These are phyloP conservation scores for Valencia hispanica DNA, from an alignment of 2,797 vertebrate genomes.

Conservation along the genomic window DNA sequence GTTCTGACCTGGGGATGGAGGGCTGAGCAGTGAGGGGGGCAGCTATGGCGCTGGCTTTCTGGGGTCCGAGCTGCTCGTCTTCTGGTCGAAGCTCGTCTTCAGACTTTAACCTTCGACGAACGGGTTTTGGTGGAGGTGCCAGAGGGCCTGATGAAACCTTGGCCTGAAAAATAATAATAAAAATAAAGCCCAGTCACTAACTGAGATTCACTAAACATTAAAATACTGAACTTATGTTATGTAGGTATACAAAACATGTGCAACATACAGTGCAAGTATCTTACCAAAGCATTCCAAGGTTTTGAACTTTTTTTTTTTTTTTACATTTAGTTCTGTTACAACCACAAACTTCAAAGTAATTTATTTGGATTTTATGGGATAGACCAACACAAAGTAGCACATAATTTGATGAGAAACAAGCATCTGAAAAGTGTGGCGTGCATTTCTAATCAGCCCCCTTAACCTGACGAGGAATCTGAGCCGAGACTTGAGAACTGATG, in stretches of 20 bases:
- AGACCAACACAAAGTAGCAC: too few relatives aligned
- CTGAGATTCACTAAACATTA: not conserved
- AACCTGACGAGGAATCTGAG: too few relatives aligned
- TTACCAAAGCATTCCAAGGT: not conserved
- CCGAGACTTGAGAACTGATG: too few relatives aligned
- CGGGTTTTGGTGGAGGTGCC: slow-evolving; percentile 95
- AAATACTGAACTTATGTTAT: not conserved
- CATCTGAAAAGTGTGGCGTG: too few relatives aligned
- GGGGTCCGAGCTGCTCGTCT: slow-evolving; percentile 89
- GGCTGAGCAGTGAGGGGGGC: slow-evolving; percentile 92
- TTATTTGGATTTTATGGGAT: too few relatives aligned
- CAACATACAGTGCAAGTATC: not conserved
- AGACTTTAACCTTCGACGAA: slow-evolving; percentile 96
- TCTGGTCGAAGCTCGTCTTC: slow-evolving; percentile 96
- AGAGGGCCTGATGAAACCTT: slow-evolving; percentile 90
- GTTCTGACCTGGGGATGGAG: slow-evolving; percentile 92
- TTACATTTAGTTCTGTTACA: not conserved
- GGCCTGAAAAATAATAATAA: too few relatives aligned
- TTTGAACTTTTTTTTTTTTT: not conserved
- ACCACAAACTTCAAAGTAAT: too few relatives aligned
- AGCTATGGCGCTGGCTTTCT: slow-evolving; percentile 89
- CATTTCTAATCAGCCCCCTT: too few relatives aligned
- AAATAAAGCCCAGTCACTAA: not conserved
- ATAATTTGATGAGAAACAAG: too few relatives aligned
- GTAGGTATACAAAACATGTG: not conserved